Evolutionary conservation across 2,113 vertebrate species (phyloP).

Genomic region (Corythornis vintsioides): DNA sequence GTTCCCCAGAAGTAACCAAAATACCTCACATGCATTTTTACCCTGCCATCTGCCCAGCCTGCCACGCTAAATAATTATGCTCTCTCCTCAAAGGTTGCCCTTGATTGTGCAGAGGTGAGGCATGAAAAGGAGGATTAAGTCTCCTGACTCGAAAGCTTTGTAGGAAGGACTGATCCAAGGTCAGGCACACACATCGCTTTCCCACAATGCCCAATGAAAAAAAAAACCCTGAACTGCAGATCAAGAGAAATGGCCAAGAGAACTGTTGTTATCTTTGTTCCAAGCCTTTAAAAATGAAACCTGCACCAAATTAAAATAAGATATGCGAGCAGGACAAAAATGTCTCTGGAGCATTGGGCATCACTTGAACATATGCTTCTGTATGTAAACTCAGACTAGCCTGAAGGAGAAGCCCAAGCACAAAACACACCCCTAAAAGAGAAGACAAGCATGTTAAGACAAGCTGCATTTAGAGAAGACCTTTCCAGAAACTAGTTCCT

Average conservation of each 20-base stretch:
- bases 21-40: not conserved
- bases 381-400: not conserved
- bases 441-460: not conserved
- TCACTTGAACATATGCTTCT: not conserved
- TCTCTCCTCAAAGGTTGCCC: conserved; percentile 36
- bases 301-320: not conserved
- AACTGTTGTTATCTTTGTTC: not conserved
- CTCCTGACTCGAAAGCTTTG: conserved; percentile 42
- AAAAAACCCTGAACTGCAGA: not conserved
- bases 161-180: conserved; percentile 53
- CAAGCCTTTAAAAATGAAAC: not conserved
- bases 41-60: conserved; percentile 54
- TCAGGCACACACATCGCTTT: conserved; percentile 34
- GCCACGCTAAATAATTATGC: conserved; percentile 8
- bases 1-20: not conserved
- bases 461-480: not conserved
- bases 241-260: not conserved
- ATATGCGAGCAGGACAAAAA: not conserved
- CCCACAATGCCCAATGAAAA: conserved; percentile 20
- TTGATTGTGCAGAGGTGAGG: conserved; percentile 54
- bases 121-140: conserved; percentile 64
- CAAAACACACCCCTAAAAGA: not conserved
- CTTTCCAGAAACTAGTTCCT: not conserved
- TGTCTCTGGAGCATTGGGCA: not conserved
- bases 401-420: not conserved